phyloP scores from a whole-genome alignment of 2,888 invertebrate species.

The Brassicogethes aeneus region DNA sequence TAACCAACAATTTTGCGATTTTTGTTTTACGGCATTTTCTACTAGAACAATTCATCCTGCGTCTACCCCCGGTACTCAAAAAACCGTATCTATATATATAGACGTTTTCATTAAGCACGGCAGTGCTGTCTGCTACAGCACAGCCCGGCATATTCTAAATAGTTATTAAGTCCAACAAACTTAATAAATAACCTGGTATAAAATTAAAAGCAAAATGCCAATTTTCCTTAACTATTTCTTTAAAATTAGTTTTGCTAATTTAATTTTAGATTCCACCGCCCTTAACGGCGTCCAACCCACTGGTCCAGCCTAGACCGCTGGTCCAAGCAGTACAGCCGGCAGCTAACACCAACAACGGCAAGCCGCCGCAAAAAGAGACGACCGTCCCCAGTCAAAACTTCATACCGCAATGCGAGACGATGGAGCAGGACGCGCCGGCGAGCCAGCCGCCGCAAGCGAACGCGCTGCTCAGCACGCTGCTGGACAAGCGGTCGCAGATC shows the following conservation, averaged over 20 bases:
- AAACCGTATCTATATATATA: too few relatives aligned
- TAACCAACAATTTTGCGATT: too few relatives aligned
- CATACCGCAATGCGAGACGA: conserved; percentile 27
- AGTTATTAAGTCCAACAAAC: too few relatives aligned
- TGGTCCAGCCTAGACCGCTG: conserved; percentile 16
- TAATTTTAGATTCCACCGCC: not conserved
- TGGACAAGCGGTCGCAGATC: conserved; percentile 2
- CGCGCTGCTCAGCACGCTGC: conserved; percentile 1
- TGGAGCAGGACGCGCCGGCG: not conserved
- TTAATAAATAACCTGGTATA: too few relatives aligned
- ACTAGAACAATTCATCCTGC: too few relatives aligned
- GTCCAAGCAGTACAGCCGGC: conserved; percentile 12
- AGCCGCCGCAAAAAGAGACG: conserved; percentile 15
- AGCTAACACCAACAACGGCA: too few relatives aligned
- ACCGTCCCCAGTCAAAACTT: conserved; percentile 25
- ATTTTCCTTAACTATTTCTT: conserved; percentile 11
- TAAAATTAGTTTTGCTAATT: conserved; percentile 11
- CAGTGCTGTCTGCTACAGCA: too few relatives aligned
- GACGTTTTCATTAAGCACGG: too few relatives aligned
- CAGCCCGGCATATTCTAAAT: too few relatives aligned
- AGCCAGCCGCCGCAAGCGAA: conserved; percentile 1
- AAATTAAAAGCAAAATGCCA: too few relatives aligned
- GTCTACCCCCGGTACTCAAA: too few relatives aligned
- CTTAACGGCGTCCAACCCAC: conserved; percentile 6
- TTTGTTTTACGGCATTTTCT: too few relatives aligned